These are phyloP conservation scores for Megastigmus dorsalis DNA, from an alignment of 2,888 invertebrate species.

Conservation along the genomic window DNA sequence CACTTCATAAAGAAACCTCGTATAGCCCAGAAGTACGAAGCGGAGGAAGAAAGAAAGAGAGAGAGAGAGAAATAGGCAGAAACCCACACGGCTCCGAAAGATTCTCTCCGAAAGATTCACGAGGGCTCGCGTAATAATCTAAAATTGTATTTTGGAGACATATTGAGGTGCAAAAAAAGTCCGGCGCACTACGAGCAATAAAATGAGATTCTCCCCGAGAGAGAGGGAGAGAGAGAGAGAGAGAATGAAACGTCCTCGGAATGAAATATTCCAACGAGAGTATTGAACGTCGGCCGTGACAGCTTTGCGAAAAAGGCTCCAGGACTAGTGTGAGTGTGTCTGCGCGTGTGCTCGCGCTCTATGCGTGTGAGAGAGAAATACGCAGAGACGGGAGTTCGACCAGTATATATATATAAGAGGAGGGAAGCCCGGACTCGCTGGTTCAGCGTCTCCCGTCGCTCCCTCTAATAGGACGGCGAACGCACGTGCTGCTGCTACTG, in stretches of 20 bases:
- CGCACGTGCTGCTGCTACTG: conserved; percentile 43
- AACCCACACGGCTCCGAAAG: neutral
- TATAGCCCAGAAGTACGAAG: too few species aligned
- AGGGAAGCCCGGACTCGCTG: neutral
- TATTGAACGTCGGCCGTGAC: conserved; percentile 52
- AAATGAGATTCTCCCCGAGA: conserved; percentile 40
- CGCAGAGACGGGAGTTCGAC: too few species aligned
- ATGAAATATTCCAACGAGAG: conserved; percentile 47
- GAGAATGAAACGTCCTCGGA: neutral
- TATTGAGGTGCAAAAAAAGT: conserved; percentile 48
- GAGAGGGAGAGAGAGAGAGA: neutral
- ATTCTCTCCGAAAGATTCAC: conserved; percentile 39
- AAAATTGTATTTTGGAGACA: conserved; percentile 51
- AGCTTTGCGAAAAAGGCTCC: conserved; percentile 54
- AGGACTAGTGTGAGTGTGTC: too few species aligned
- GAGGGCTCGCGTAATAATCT: conserved; percentile 32
- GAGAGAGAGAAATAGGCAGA: neutral
- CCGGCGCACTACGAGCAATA: conserved; percentile 28
- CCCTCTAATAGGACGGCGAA: conserved; percentile 27
- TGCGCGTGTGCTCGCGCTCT: too few species aligned
- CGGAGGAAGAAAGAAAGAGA: neutral
- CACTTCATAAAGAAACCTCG: neutral
- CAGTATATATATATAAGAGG: too few species aligned
- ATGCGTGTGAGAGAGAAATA: too few species aligned
- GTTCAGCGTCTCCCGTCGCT: conserved; percentile 40